These are phyloP conservation scores for Onthophagus taurus DNA, from an alignment of 1,140 invertebrate genomes.

Conservation along the genomic window DNA sequence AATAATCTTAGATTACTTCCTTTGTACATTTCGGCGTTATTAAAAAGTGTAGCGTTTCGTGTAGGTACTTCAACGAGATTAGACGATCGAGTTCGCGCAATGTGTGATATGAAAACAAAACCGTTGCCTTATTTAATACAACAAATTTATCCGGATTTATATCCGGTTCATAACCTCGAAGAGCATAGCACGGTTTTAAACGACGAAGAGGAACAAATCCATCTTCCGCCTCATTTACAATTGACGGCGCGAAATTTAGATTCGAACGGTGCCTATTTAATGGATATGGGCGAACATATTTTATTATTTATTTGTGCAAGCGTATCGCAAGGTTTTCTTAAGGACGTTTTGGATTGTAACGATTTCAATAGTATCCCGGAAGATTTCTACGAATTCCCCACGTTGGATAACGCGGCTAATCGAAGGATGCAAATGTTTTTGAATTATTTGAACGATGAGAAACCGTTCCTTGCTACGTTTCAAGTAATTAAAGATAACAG, in stretches of 20 bases:
- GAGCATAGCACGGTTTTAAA: conserved; percentile 51
- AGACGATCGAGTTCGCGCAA: conserved; percentile 87
- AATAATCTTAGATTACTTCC: conserved; percentile 72
- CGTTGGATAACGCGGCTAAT: conserved; percentile 65
- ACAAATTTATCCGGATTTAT: conserved; percentile 87
- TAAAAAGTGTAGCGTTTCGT: conserved; percentile 87
- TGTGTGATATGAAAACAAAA: conserved; percentile 88
- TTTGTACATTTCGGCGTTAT: conserved; percentile 78
- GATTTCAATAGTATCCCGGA: conserved; percentile 47
- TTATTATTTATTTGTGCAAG: conserved; percentile 80
- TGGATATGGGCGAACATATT: conserved; percentile 80
- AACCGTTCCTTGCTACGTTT: conserved; percentile 67
- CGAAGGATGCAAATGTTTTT: conserved; percentile 73
- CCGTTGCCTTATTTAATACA: conserved; percentile 76
- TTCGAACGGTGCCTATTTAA: conserved; percentile 79
- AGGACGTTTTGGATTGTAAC: conserved; percentile 53
- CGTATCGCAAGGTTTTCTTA: conserved; percentile 65
- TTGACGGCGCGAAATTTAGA: conserved; percentile 65
- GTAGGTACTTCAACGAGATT: conserved; percentile 76
- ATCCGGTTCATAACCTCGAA: conserved; percentile 73
- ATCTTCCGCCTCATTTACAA: conserved; percentile 54
- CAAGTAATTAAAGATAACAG: conserved; percentile 89
- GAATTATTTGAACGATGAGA: conserved; percentile 72
- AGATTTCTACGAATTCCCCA: conserved; percentile 65
- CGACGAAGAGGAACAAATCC: conserved; percentile 44